phyloP scores from a whole-genome alignment of 1,140 invertebrate genomes.

The Augochlora pura region DNA sequence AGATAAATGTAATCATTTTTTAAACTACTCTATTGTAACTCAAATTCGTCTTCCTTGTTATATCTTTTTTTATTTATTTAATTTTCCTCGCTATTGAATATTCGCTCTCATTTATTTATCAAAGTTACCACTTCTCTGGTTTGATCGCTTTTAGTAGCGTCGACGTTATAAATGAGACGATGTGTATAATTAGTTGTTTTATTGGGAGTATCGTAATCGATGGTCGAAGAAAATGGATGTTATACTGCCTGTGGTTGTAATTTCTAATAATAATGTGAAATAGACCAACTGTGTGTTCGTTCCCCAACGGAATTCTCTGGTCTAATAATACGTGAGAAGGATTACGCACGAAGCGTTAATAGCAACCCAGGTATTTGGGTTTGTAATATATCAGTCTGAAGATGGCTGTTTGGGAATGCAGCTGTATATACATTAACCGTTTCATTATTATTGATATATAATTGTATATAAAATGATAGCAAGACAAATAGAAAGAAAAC shows the following conservation, averaged over 20 bases:
- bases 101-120: too few relatives aligned
- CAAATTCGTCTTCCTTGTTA: too few relatives aligned
- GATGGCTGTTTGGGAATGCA: not conserved
- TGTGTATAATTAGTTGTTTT: not conserved
- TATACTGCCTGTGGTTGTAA: not conserved
- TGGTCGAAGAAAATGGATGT: not conserved
- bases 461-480: not conserved
- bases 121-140: too few relatives aligned
- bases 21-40: too few relatives aligned
- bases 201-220: not conserved
- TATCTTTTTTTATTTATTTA: too few relatives aligned
- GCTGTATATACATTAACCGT: not conserved
- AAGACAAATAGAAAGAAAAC: too few relatives aligned
- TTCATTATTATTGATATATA: not conserved
- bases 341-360: constrained; percentile 1
- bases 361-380: constrained; percentile 4
- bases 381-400: not conserved
- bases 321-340: not conserved
- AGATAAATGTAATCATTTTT: too few relatives aligned
- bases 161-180: too few relatives aligned
- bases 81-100: too few relatives aligned
- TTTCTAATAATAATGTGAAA: not conserved
- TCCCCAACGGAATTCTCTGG: not conserved
- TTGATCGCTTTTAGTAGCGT: too few relatives aligned
- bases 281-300: not conserved